Evolutionary conservation across 2,113 vertebrate species (phyloP), one percentile per base, ranked within the genome.

Genomic region (Leucosticte australis): DNA sequence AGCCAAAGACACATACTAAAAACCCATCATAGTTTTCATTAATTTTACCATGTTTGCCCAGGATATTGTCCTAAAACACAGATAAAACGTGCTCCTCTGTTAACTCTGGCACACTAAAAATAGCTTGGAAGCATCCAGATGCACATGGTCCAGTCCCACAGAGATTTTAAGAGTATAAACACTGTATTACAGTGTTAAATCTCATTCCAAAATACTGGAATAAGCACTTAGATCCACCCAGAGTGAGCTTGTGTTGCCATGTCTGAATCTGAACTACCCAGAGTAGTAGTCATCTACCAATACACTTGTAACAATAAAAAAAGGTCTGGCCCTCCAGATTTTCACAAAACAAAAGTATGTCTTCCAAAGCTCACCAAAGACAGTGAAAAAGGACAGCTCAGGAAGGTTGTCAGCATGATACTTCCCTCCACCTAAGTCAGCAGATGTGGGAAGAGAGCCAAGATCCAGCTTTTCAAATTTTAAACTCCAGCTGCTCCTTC

Each of bases 401-500:
- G 57, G 60, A 87, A 89, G 60, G 42, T 28, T 49, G 27, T 27
- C 39, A 74, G 30, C 30, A 33, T 39, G 47, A 33, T 84, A 39
- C 50, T 67, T 82, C 52, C 56, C 52, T 87, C 37, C 56, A 84
- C 52, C 42, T 75, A 84, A 79, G 74, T 55, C 56, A 93, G 90
- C 47, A 93, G 78, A 82, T 35, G 41, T 50, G 47, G 74, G 42
- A 92, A 85, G 47, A 64, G 30, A 78, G 85, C 64, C 81, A 95
- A 95, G 74, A 82, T 39, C 12, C 69, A 75, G 62, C 47, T 90
- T 85, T 90, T 57, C 52, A 78, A 70, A 67, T 46, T 87, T 50
- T 59, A 11, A 87, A 71, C 26, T 95, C 90, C 80, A 96, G 71
- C 86, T 94, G 71, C 67, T 89, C 78, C 70, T 92, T 79, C 74